These are phyloP conservation scores for Habropoda laboriosa DNA, from an alignment of 1,140 invertebrate species.

Conservation along the genomic window DNA sequence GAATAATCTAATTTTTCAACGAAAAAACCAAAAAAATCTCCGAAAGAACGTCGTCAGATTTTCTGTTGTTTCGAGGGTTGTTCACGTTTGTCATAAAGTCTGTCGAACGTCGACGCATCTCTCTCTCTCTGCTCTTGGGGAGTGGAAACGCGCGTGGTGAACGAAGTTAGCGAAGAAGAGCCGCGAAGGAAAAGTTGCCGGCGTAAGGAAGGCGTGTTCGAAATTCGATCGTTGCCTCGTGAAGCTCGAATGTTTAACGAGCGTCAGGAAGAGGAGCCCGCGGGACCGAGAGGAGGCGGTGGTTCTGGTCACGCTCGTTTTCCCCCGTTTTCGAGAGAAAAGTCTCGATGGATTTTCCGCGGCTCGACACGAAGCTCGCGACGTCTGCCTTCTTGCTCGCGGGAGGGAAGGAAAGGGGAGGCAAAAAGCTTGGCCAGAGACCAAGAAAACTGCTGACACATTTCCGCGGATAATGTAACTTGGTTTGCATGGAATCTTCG, in stretches of 20 bases:
- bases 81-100: too few relatives aligned
- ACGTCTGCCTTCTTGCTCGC: constrained; percentile 8
- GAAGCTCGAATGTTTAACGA: background rate
- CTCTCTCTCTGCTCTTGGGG: background rate
- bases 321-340: background rate
- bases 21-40: too few relatives aligned
- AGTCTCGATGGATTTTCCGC: constrained; percentile 5
- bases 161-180: background rate
- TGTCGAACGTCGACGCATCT: too few relatives aligned
- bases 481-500: constrained; percentile 46
- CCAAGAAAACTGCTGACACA: constrained; percentile 66
- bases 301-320: background rate
- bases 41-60: background rate
- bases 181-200: background rate
- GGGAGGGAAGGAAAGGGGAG: too few relatives aligned
- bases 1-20: too few relatives aligned
- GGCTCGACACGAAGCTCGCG: constrained; percentile 8
- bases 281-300: background rate
- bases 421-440: constrained; percentile 52
- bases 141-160: background rate
- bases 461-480: constrained; percentile 51
- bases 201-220: too few relatives aligned
- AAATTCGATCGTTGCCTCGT: background rate
- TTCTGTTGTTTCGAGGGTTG: too few relatives aligned
- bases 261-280: background rate